Conservation (phyloP, 2,888 invertebrate species). For the Electrophaes corylata region DNA sequence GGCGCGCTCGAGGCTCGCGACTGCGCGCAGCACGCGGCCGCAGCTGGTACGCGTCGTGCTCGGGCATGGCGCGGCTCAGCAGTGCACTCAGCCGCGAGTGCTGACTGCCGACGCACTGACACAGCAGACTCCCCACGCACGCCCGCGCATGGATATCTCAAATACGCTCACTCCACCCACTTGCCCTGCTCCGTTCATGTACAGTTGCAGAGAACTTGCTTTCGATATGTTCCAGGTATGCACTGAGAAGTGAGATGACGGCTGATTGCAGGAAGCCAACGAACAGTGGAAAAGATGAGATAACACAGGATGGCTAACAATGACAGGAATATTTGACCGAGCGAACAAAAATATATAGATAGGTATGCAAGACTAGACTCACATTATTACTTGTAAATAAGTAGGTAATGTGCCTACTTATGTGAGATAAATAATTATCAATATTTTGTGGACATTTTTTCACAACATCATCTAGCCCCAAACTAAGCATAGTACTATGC, state of each 20-base stretch:
- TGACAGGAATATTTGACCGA: neutral
- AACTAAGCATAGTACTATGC: too few species aligned
- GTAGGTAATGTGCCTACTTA: too few species aligned
- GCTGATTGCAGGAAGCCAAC: slow-evolving; percentile 1
- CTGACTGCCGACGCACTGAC: slow-evolving; percentile 47
- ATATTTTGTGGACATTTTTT: too few species aligned
- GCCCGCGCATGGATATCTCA: slow-evolving; percentile 60
- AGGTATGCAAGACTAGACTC: too few species aligned
- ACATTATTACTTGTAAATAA: too few species aligned
- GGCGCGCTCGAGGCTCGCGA: slow-evolving; percentile 82
- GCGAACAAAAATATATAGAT: too few species aligned
- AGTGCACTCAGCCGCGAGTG: slow-evolving; percentile 39
- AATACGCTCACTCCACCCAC: slow-evolving; percentile 78
- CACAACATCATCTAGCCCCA: too few species aligned
- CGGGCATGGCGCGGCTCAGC: slow-evolving; percentile 74
- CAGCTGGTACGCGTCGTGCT: slow-evolving; percentile 83
- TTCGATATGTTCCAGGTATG: slow-evolving; percentile 7
- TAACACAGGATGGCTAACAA: neutral
- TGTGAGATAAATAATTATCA: too few species aligned
- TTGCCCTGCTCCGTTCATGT: slow-evolving; percentile 76
- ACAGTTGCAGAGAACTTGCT: slow-evolving; percentile 50
- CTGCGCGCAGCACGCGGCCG: slow-evolving; percentile 79
- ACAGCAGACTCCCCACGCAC: slow-evolving; percentile 55
- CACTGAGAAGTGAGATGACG: neutral
- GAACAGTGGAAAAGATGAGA: neutral